Conservation (phyloP, 2,113 vertebrate species). For the Mobula birostris region DNA sequence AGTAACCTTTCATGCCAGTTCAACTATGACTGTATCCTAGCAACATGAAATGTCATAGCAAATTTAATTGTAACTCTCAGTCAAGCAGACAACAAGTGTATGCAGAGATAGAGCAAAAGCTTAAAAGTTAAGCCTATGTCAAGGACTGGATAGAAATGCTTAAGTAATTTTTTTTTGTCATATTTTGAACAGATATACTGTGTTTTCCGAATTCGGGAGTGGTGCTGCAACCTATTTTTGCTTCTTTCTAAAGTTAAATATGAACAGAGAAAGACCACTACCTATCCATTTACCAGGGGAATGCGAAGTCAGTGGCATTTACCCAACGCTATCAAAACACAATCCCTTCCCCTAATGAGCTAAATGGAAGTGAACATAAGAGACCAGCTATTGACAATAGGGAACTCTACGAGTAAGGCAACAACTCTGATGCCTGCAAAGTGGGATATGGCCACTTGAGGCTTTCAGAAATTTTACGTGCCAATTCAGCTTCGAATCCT, state of each 20-base stretch:
- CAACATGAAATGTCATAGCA: slow-evolving; percentile 32
- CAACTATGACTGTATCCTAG: slow-evolving; percentile 38
- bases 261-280: not conserved
- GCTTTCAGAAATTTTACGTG: not conserved
- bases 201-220: not conserved
- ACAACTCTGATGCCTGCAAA: not conserved
- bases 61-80: slow-evolving; percentile 3
- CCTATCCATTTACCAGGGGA: slow-evolving; percentile 14
- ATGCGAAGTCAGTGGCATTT: slow-evolving; percentile 11
- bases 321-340: slow-evolving; percentile 11
- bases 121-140: slow-evolving; percentile 19
- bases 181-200: not conserved
- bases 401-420: not conserved
- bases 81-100: not conserved
- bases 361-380: not conserved
- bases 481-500: not conserved
- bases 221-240: slow-evolving; percentile 9
- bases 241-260: not conserved
- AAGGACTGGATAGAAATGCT: not conserved
- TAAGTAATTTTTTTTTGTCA: not conserved
- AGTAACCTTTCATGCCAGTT: slow-evolving; percentile 23
- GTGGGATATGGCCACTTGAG: not conserved
- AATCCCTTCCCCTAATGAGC: slow-evolving; percentile 8
- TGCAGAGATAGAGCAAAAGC: not conserved
- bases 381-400: not conserved